Evolutionary conservation across 2,888 invertebrate genomes (phyloP).

Genomic region (Andrena bucephala): DNA sequence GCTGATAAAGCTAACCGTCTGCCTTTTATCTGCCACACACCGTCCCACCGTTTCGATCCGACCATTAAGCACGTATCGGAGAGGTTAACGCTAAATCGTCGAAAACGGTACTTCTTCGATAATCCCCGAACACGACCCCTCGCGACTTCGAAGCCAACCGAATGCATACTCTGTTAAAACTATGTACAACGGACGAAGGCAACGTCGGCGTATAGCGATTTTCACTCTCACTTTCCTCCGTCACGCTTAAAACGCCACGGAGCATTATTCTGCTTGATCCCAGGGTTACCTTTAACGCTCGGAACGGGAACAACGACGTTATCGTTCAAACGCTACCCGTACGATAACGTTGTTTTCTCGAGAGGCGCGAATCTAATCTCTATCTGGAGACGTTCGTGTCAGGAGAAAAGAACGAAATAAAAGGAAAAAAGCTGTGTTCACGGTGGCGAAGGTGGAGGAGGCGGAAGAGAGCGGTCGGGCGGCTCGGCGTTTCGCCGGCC

Average conservation of each 20-base stretch:
- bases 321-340: background rate
- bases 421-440: background rate
- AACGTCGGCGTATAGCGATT: constrained; percentile 7
- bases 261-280: constrained; percentile 3
- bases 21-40: background rate
- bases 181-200: constrained; percentile 11
- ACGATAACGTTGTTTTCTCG: constrained; percentile 34
- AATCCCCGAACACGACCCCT: background rate
- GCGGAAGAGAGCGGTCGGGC: constrained; percentile 34
- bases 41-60: background rate
- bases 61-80: background rate
- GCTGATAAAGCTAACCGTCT: constrained; percentile 15
- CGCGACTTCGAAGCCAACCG: background rate
- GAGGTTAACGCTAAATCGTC: background rate
- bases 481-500: constrained; percentile 48
- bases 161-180: background rate
- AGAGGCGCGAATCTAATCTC: constrained; percentile 24
- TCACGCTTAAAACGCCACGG: constrained; percentile 9
- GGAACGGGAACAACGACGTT: constrained; percentile 10
- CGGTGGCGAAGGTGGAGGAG: constrained; percentile 1
- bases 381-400: background rate
- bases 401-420: background rate
- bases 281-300: constrained; percentile 3
- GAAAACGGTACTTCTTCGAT: background rate
- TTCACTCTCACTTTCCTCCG: constrained; percentile 43